Base-by-base conservation (phyloP, 1,140 invertebrate genomes). In the Lasioglossum baleicum region DNA sequence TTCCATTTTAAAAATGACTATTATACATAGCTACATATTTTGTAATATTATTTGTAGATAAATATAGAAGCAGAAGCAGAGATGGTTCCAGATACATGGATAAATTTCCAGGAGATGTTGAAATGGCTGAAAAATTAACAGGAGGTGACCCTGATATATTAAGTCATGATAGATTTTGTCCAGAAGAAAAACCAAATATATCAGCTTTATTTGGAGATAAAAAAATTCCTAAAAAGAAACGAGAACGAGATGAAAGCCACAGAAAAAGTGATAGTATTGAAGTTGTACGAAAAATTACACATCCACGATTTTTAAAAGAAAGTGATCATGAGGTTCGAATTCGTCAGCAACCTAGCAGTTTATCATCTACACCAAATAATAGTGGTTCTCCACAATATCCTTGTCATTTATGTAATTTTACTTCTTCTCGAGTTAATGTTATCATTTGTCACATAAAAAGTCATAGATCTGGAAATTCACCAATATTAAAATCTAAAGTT, bases 61-160 rank as follows among this genome's bases (percentile, higher is more conserved):
- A 94, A 89, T 94, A 90, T 84, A 92, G 95, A 86, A 93, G 93
- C 4, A 96, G 95, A 88, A 92, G 93, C 80, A 94, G 94, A 65
- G 91, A 93, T 86, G 91, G 92, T 40, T 86, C 89, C n/a, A 92
- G 83, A 69, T 94, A 94, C 75, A 96, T 96, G 96, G 94, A 95
- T 56, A 96, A 96, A 88, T 97, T 97, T 92, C 96, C 96, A 0
- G 94, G 94, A 65, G 96, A 96, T 91, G 94, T 97, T 5, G 93
- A 94, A 58, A 94, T 91, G 63, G 96, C 96, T 7, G 96, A 97
- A 90, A 94, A 93, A 65, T 91, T 94, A 66, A 95, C 95, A 2
- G 93, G 93, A 51, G 96, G 96, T 44, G 94, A 96, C 90, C 94
- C 94, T 17, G 93, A 95, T 69, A 96, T 96, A 82, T 88, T 96